These are phyloP conservation scores for Caenorhabditis sp. DNA, from an alignment of 2,888 invertebrate genomes.

Conservation along the genomic window DNA sequence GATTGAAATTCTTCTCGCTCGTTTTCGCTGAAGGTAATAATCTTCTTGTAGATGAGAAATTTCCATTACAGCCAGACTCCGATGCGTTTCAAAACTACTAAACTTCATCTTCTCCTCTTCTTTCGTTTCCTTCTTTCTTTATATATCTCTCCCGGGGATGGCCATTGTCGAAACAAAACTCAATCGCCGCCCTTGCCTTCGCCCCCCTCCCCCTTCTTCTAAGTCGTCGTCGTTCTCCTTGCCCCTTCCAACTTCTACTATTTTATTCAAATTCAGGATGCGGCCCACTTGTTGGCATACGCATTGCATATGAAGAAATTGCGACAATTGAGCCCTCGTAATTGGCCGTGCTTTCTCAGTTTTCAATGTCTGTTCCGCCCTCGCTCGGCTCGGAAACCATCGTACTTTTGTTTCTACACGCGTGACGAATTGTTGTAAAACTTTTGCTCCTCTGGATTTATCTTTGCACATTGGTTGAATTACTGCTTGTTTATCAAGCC, in stretches of 20 bases:
- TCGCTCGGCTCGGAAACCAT: conserved; percentile 1
- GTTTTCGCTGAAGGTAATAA: conserved; percentile 16
- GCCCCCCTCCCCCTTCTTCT: conserved; percentile 27
- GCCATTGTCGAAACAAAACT: conserved; percentile 63
- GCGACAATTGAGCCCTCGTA: conserved; percentile 47
- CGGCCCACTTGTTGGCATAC: conserved; percentile 44
- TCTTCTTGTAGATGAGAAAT: too few relatives aligned
- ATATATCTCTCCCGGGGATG: conserved; percentile 64
- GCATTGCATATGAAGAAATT: conserved; percentile 44
- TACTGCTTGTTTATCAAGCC: conserved; percentile 44
- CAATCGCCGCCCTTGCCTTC: conserved; percentile 55
- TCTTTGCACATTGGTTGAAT: conserved; percentile 24
- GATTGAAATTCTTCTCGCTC: conserved; percentile 9
- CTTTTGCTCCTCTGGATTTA: background rate
- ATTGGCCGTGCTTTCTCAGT: conserved; percentile 36
- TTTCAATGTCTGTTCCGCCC: background rate
- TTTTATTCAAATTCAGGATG: conserved; percentile 61
- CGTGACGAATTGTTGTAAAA: background rate
- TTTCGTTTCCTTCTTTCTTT: conserved; percentile 45
- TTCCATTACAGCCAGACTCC: conserved; percentile 50
- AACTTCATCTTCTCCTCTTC: conserved; percentile 47
- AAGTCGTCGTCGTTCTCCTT: conserved; percentile 30
- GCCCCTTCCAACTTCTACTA: conserved; percentile 46
- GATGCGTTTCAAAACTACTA: conserved; percentile 47
- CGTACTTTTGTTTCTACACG: conserved; percentile 37